Conservation (phyloP, 2,797 vertebrate species). For the Orestias chungarensis region DNA sequence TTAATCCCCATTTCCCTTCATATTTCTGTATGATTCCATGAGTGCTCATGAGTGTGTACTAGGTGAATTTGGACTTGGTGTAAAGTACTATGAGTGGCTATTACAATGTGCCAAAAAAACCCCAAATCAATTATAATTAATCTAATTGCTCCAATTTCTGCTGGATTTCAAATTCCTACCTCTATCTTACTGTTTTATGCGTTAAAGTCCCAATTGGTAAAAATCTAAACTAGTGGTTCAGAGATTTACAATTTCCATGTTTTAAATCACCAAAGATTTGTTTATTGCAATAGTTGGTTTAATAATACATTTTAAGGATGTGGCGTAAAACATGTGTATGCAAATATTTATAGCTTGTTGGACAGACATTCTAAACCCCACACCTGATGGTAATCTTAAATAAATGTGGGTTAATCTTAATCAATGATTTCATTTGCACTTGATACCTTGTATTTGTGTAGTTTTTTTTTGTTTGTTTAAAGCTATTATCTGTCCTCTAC, state of each 20-base stretch:
- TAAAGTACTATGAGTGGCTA: no score
- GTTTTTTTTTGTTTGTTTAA: not conserved
- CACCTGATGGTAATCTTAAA: not conserved
- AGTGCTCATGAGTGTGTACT: not conserved
- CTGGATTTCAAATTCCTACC: no score
- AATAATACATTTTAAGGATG: not conserved
- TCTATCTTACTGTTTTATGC: not conserved
- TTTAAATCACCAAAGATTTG: not conserved
- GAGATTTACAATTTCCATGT: not conserved
- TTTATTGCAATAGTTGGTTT: not conserved
- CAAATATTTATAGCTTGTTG: not conserved
- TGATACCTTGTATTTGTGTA: not conserved
- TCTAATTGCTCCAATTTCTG: no score
- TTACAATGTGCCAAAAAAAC: no score
- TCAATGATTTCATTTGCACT: not conserved
- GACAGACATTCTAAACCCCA: not conserved
- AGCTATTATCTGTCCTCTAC: not conserved
- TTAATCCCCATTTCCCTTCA: no score
- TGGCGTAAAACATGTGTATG: not conserved
- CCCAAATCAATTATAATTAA: no score
- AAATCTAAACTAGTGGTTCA: not conserved
- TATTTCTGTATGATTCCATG: not conserved
- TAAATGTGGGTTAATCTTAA: not conserved
- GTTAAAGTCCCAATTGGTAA: not conserved
- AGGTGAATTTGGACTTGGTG: no score